Base-by-base conservation (phyloP, 1,140 invertebrate species). In the Choristoneura fumiferana region DNA sequence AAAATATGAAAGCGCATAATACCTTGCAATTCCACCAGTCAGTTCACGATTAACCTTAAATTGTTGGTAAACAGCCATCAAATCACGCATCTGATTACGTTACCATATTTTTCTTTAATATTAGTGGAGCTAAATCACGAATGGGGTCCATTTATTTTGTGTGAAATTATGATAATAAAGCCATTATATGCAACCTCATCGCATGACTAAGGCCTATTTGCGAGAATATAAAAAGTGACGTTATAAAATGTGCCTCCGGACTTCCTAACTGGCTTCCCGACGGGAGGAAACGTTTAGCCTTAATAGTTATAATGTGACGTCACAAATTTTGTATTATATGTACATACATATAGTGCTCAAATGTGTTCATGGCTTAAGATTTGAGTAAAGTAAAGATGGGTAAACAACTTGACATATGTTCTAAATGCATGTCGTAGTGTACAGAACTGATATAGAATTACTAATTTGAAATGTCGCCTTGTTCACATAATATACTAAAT, bases 121-220 rank as follows among this genome's bases (percentile, higher is more conserved):
- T 75, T 65, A 67, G 70, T 76, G 60, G 54, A 13, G 38, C 15
- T 43, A 58, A 56, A 69, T 65, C 72, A 75, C 67, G 72, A 72
- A 75, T 60, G 13, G 12, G 29, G 54, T 56, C 56, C 64, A 67
- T 69, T 72, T 72, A 68, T 72, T 67, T 70, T 70, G 69, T 69
- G 67, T 73, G 63, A 70, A 70, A 67, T 76, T 73, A 73, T 69
- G 61, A 71, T 73, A 73, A 71, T 73, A 67, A 64, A 78, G 63
- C 59, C 59, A 71, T 74, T 72, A 75, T 66, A 72, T 75, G 75
- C 75, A 73, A 71, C 59, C 61, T 65, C 56, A 64, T 78, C 57
- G 72, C 75, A 75, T 75, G 72, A 64, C 68, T 68, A 35, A 15
- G 33, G 56, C 37, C 57, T 66, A 73, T 73, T 71, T 69, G 65